These are phyloP conservation scores for Stichodactyla helianthus DNA, from an alignment of 64 coral and sea anemone species.

Conservation along the genomic window DNA sequence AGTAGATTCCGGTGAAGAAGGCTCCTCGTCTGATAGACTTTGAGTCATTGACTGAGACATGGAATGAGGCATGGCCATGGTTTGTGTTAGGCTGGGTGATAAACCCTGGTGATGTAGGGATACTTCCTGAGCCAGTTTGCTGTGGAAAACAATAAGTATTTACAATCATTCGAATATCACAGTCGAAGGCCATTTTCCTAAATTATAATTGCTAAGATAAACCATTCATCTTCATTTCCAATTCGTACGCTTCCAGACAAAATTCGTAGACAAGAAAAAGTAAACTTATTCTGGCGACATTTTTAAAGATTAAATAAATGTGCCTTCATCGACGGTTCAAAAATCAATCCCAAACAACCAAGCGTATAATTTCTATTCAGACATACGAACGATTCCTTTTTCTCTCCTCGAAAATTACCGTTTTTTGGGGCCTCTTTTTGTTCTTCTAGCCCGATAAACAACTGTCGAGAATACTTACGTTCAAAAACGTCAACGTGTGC, in stretches of 20 bases:
- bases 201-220: constrained; percentile 10
- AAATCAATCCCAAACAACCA: neutral
- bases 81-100: constrained; percentile 72
- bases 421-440: constrained; percentile 28
- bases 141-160: constrained; percentile 22
- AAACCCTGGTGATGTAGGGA: constrained; percentile 79
- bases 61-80: constrained; percentile 31
- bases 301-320: neutral
- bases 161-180: neutral
- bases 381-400: neutral
- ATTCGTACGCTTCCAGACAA: constrained; percentile 10
- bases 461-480: constrained; percentile 73
- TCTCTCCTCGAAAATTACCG: constrained; percentile 31
- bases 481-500: constrained; percentile 23
- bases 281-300: neutral
- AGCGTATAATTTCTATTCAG: neutral
- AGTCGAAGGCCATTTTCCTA: neutral
- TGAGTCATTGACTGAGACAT: constrained; percentile 41
- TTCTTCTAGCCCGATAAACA: constrained; percentile 36
- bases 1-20: constrained; percentile 89
- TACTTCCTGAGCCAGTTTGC: constrained; percentile 92
- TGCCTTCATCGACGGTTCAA: neutral
- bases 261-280: neutral
- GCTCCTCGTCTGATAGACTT: constrained; percentile 81
- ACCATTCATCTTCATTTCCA: constrained; percentile 15